Base-by-base conservation (phyloP, 2,888 invertebrate species). In the Polylopha cassiicola region DNA sequence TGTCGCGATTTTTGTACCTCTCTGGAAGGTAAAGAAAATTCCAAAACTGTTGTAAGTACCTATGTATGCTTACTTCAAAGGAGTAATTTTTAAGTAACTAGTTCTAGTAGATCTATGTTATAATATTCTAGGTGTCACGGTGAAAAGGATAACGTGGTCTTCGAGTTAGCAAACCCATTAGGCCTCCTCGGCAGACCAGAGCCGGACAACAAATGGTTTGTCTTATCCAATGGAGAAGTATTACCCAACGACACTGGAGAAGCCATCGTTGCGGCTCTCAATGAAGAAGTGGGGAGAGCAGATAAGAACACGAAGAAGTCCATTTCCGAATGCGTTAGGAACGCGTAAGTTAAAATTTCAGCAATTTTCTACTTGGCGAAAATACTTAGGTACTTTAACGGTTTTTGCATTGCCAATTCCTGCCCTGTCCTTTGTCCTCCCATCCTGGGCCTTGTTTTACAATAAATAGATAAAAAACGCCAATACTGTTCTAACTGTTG, bases 71-170 rank as follows among this genome's bases (percentile, higher is more conserved):
- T n/a, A n/a, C n/a, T n/a, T n/a, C n/a, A n/a, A n/a, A n/a, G n/a
- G n/a, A n/a, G n/a, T n/a, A n/a, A n/a, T n/a, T n/a, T n/a, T n/a
- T n/a, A n/a, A n/a, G n/a, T n/a, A n/a, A n/a, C 22, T 22, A n/a
- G 5, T 23, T 39, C 13, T 7, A 18, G 10, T 11, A 16, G 28
- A 33, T 15, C 11, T 15, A 8, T 9, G 13, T 28, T n/a, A 6
- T 17, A 33, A 24, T 24, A 55, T 68, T 41, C 15, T 51, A 87
- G 87, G 87, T 87, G 92, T 38, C 92, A 93, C 51, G 93, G 93
- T 0, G 90, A 92, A 61, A 74, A 87, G 60, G 85, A 80, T 28
- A 90, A 92, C 67, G 55, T 87, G 13, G 87, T 91, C 0, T 90
- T 81, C 53, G 77, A 89, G 23, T 59, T 89, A 29, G 89, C 88